Evolutionary conservation across 2,797 vertebrate genomes (phyloP), one percentile per base, ranked within the genome.

Genomic region (Smutsia temminckii): DNA sequence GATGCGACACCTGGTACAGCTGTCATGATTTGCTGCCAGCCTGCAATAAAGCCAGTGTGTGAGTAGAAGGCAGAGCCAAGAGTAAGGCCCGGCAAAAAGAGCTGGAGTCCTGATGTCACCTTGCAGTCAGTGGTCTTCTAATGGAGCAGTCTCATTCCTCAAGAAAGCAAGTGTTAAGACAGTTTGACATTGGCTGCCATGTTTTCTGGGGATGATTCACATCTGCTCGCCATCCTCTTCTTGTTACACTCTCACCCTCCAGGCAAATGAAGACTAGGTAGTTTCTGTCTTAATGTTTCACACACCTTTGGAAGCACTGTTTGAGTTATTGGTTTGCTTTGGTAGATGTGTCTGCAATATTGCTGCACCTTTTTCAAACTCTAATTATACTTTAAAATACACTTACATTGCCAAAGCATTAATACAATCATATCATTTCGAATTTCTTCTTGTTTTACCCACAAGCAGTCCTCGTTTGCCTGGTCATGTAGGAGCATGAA

Each of bases 11-110:
- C 83, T 89, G 29, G 42, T 72, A 55, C 89, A 96, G 91, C 84
- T 96, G 85, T 95, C 86, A 86, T 6, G n/a, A 86, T 89, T 91
- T 87, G 86, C 61, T 88, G 63, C 84, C 89, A 97, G 51, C 80
- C 92, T 89, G 57, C 89, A 94, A 85, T 17, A 80, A 18, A 93
- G 94, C 79, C 96, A 94, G 6, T 25, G 13, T 27, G n/a, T 75
- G 92, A 94, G 80, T 18, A 27, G 49, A 72, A 94, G 84, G 61
- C 84, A 95, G 78, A 49, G 57, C 81, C 55, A 64, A 89, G 68
- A 84, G 85, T 95, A 80, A 75, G 16, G 64, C 32, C 81, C 68
- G 74, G 59, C 10, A 64, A 93, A 57, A 71, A n/a, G 37, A 78
- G 34, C 69, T 83, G 80, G 32, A 85, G 78, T 75, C 72, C 69